A percentile compares a stretch with the other conserved stretches of the same genome.
These are phyloP conservation scores for Dicyrtomina minuta DNA, from an alignment of 2,888 invertebrate genomes.

Conservation along the genomic window DNA sequence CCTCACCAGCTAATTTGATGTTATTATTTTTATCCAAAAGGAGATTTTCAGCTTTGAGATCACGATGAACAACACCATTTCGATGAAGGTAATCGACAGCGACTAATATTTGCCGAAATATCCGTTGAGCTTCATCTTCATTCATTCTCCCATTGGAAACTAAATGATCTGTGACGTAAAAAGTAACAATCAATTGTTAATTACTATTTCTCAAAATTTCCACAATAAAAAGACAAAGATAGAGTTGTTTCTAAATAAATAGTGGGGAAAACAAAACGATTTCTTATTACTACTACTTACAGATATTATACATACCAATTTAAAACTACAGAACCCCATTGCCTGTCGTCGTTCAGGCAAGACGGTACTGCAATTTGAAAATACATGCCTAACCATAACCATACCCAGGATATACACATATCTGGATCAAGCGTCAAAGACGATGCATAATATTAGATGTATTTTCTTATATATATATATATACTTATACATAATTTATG, in stretches of 20 bases:
- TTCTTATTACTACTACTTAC: background rate
- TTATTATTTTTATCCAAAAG: conserved; percentile 91
- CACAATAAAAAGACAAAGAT: too few species aligned
- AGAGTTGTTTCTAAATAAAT: conserved; percentile 5
- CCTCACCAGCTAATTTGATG: conserved; percentile 78
- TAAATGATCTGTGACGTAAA: conserved; percentile 72
- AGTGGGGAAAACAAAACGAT: background rate
- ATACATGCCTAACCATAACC: too few species aligned
- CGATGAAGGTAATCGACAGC: conserved; percentile 97
- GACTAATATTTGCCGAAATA: conserved; percentile 95
- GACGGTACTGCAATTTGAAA: too few species aligned
- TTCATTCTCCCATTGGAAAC: conserved; percentile 92
- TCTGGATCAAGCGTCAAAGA: too few species aligned
- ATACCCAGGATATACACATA: too few species aligned
- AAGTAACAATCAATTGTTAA: conserved; percentile 27
- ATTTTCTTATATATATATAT: too few species aligned
- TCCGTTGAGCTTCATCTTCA: conserved; percentile 84
- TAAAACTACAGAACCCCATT: too few species aligned
- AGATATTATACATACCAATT: conserved; percentile 5
- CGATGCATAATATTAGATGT: too few species aligned
- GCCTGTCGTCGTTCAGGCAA: too few species aligned
- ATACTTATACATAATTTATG: too few species aligned
- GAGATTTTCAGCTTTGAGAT: conserved; percentile 97
- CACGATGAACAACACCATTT: conserved; percentile 90
- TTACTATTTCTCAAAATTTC: too few species aligned